Evolutionary conservation across 2,113 vertebrate species (phyloP).

Genomic region (Ranitomeya variabilis): DNA sequence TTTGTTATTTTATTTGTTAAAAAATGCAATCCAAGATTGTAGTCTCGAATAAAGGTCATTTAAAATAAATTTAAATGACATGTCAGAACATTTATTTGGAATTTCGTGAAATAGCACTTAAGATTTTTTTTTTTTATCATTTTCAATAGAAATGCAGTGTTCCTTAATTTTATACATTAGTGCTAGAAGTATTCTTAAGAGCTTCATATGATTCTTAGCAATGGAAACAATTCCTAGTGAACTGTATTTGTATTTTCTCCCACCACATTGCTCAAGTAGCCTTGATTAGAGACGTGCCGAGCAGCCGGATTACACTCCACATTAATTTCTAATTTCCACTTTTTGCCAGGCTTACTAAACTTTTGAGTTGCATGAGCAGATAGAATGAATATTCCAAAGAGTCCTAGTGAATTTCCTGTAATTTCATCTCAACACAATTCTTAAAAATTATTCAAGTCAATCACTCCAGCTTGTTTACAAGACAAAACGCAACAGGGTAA

Average conservation of each 20-base stretch:
- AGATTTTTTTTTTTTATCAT: too few species aligned
- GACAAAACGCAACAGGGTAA: conserved; percentile 58
- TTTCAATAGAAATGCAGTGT: too few species aligned
- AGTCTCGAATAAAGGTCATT: too few species aligned
- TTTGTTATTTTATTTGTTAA: too few species aligned
- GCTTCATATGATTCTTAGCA: not conserved
- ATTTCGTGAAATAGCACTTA: too few species aligned
- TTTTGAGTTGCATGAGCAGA: conserved; percentile 29
- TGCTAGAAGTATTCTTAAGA: not conserved
- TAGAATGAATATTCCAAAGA: conserved; percentile 52
- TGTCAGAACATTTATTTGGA: too few species aligned
- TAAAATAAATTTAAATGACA: too few species aligned
- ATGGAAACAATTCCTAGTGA: not conserved
- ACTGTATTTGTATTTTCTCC: not conserved
- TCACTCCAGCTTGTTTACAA: conserved; percentile 59
- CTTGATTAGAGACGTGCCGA: conserved; percentile 17
- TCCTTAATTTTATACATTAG: not conserved
- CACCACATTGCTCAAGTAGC: conserved; percentile 10
- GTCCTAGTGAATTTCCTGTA: conserved; percentile 45
- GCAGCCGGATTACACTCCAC: not conserved
- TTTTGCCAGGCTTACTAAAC: conserved; percentile 29
- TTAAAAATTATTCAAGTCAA: conserved; percentile 57
- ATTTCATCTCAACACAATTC: conserved; percentile 49
- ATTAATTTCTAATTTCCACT: conserved; percentile 41
- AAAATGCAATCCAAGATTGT: too few species aligned